Base-by-base conservation (phyloP, 1,140 invertebrate species). In the Plectus sambesii region DNA sequence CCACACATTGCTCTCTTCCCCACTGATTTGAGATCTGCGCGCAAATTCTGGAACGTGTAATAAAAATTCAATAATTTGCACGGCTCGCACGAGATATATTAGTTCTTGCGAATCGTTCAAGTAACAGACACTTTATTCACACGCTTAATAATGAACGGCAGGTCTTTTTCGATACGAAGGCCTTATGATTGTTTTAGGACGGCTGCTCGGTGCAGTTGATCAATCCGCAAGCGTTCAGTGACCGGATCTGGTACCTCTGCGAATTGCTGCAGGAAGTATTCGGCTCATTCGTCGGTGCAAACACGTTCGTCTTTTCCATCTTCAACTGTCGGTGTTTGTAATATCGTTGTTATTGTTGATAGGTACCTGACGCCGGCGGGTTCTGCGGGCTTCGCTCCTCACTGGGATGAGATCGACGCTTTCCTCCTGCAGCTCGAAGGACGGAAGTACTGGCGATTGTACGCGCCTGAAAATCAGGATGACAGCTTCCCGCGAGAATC, bases 401-500 rank as follows among this genome's bases (percentile, higher is more conserved):
- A 97, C 73, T 97, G 83, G 72, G 92, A 98, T 75, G 92, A 98
- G 64, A 96, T 97, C 59, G 93, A 98, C 75, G 92, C 90, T n/a
- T 97, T 98, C 70, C 80, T 98, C 47, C 65, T 98, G 30, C 93
- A 98, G 74, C 70, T 94, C 5, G 92, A 97, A 75, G 93, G 93
- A 0, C 82, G 82, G 60, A 97, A 98, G 72, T 77, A 81, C 51
- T 98, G 92, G 92, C 81, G 80, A 60, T 68, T 98, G 3, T 97
- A 96, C 41, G 62, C 62, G 25, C 61, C 65, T 15, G 26, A 37
- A 27, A 25, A 47, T 22, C 35, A n/a, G 12, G 53, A 68, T 8
- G 62, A 57, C 5, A 56, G 39, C 12, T 48, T 63, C 29, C 62
- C 63, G 19, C 40, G 59, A 8, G 56, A 57, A 23, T 58, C 55